These are phyloP conservation scores for Orthosia gothica DNA, from an alignment of 2,888 invertebrate species.

Conservation along the genomic window DNA sequence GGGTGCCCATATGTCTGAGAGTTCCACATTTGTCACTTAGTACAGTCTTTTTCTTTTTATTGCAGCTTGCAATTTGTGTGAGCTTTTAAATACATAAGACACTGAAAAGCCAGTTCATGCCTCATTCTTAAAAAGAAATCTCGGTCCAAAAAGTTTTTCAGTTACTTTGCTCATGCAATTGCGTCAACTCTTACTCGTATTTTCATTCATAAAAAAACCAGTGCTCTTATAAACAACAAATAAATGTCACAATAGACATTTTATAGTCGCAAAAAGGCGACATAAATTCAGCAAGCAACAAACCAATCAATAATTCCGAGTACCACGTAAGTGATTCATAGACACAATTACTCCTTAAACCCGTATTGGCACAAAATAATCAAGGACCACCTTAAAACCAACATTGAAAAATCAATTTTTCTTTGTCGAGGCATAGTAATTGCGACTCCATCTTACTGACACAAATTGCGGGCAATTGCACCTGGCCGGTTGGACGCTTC, in stretches of 20 bases:
- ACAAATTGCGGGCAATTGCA: constrained; percentile 88
- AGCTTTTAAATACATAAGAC: constrained; percentile 34
- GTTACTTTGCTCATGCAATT: neutral
- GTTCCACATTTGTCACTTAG: constrained; percentile 38
- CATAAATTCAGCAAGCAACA: constrained; percentile 10
- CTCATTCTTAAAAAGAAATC: neutral
- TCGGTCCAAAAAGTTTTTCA: neutral
- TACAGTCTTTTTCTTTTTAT: neutral
- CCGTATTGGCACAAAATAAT: constrained; percentile 65
- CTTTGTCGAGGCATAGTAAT: constrained; percentile 85
- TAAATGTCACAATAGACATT: constrained; percentile 10
- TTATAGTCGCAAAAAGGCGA: constrained; percentile 25
- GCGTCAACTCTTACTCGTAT: neutral
- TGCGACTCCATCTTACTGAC: constrained; percentile 79
- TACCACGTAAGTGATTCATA: constrained; percentile 32
- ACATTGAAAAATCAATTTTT: constrained; percentile 88
- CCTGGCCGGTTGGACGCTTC: constrained; percentile 79
- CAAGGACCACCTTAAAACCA: constrained; percentile 82
- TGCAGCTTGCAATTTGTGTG: constrained; percentile 22
- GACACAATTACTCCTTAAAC: constrained; percentile 50
- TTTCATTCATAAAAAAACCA: neutral
- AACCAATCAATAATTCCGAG: constrained; percentile 49
- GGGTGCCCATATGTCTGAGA: constrained; percentile 44
- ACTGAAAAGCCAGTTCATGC: neutral
- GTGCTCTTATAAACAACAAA: neutral